phyloP scores from a whole-genome alignment of 1,140 invertebrate genomes.

The Cepaea nemoralis region DNA sequence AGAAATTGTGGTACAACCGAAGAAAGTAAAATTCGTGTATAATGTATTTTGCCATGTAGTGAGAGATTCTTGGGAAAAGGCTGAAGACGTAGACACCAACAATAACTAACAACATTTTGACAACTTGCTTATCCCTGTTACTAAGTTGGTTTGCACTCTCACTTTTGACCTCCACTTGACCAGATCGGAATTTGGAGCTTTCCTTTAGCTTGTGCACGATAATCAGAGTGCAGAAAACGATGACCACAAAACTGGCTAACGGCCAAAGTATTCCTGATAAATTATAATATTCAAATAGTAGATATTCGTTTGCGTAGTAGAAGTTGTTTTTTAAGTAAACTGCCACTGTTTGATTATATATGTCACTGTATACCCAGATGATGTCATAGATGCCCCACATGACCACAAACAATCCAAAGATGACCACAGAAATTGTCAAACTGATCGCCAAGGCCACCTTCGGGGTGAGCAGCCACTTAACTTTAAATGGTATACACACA shows the following conservation, averaged over 20 bases:
- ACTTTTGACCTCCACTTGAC: not conserved
- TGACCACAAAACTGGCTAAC: constrained; percentile 4
- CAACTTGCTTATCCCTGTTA: constrained; percentile 17
- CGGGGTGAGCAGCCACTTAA: constrained; percentile 25
- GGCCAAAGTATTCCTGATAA: constrained; percentile 28
- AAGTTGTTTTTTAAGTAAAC: constrained; percentile 13
- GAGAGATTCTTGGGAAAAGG: not conserved
- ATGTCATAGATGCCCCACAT: constrained; percentile 32
- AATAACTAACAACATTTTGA: constrained; percentile 17
- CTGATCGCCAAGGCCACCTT: not conserved
- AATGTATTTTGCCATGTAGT: constrained; percentile 8
- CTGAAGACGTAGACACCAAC: constrained; percentile 16
- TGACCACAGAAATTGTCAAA: constrained; percentile 12
- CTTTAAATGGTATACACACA: constrained; percentile 23
- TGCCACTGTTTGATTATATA: not conserved
- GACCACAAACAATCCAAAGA: constrained; percentile 26
- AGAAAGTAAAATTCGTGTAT: constrained; percentile 19
- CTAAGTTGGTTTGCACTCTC: not conserved
- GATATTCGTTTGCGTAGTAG: not conserved
- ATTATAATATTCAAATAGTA: constrained; percentile 23
- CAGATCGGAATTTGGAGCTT: constrained; percentile 14
- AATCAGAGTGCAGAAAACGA: constrained; percentile 14
- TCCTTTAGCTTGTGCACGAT: constrained; percentile 21
- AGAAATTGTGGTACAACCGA: not conserved
- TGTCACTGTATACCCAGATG: not conserved